Evolutionary conservation across 1,140 invertebrate species (phyloP), one percentile per base, ranked within the genome.

Genomic region (Cheumatopsyche charites): DNA sequence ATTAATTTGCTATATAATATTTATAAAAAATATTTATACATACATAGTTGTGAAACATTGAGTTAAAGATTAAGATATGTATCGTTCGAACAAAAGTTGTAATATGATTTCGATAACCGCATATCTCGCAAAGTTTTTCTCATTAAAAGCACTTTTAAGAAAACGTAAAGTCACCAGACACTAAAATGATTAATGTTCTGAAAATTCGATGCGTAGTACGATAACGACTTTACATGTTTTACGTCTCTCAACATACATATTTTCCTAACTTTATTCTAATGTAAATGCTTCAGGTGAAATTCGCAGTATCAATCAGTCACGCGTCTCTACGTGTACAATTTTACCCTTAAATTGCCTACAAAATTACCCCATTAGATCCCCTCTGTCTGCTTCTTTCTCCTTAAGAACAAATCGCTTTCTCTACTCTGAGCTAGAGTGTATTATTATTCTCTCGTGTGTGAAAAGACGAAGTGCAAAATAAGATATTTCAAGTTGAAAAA

Each of bases 281-380:
- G 9, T 36, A 4, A 36, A 9, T 36, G 9, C 9, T 36, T 36
- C 29, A 36, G 9, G 47, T 17, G 19, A 15, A 52, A 52, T 52
- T n/a, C n/a, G n/a, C n/a, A 36, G 47, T 52, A 17, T 52, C 47
- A 52, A 52, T 52, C 47, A 52, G 19, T 52, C 47, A 52, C 2
- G 47, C 7, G n/a, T 15, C 19, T 19, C 19, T 2, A 9, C 19
- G 7, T 5, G 47, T 52, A 52, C 47, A 52, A 52, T 52, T 52
- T 52, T 17, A 9, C 19, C 47, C 47, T n/a, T 17, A 17, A 47
- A 47, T 47, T 47, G 15, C 45, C 4, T 47, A 17, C 15, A 19
- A 17, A 52, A 52, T 52, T 52, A 15, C 15, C 7, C 47, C 15
- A 52, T 52, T 52, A 17, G 1, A 15, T 52, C 15, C 15, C 6